Percentiles rank a stretch among this genome's conserved stretches.
phyloP scores from a whole-genome alignment of 2,797 vertebrate genomes.

The Helostoma temminkii region DNA sequence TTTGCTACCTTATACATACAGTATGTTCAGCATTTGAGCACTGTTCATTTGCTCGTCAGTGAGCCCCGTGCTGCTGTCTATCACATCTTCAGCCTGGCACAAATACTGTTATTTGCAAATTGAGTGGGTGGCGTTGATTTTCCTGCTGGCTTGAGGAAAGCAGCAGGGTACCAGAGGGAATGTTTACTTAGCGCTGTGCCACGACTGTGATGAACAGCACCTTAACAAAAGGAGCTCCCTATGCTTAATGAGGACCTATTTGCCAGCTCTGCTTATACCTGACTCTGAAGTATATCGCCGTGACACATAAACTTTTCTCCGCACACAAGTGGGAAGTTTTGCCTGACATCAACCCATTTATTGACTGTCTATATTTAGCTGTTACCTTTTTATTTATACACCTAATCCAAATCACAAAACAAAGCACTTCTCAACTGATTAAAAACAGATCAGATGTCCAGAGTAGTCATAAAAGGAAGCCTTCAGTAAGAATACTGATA shows the following conservation, averaged over 20 bases:
- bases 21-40: constrained; percentile 25
- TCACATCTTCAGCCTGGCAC: constrained; percentile 64
- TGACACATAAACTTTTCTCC: constrained; percentile 7
- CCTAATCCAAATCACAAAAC: constrained; percentile 16
- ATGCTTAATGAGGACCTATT: constrained; percentile 52
- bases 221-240: constrained; percentile 60
- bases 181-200: constrained; percentile 72
- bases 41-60: constrained; percentile 45
- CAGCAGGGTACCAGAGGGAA: constrained; percentile 57
- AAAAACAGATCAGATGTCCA: constrained; percentile 24
- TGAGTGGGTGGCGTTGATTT: constrained; percentile 76
- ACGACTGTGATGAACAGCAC: constrained; percentile 55
- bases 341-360: background rate
- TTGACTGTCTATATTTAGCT: constrained; percentile 23
- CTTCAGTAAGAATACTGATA: constrained; percentile 20
- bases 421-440: constrained; percentile 22
- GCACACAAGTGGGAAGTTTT: background rate
- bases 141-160: constrained; percentile 69
- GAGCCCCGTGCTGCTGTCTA: constrained; percentile 49
- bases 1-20: constrained; percentile 1
- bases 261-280: constrained; percentile 6
- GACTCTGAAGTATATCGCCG: background rate
- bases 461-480: constrained; percentile 23
- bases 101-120: constrained; percentile 79
- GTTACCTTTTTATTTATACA: constrained; percentile 33